Evolutionary conservation across 1,140 invertebrate genomes (phyloP).

Genomic region (Drosophila sechellia): DNA sequence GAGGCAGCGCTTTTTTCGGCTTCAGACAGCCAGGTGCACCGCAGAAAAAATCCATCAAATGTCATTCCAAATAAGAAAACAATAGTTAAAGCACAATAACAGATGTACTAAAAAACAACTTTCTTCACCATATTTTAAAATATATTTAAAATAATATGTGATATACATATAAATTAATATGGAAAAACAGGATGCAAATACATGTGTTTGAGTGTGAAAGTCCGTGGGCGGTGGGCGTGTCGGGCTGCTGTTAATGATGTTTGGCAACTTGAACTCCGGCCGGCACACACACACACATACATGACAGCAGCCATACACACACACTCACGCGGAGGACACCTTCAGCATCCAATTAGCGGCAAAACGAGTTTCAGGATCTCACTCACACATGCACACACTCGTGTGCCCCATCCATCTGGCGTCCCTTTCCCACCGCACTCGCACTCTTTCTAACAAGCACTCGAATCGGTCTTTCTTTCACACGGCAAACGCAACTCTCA

Average conservation of each 20-base stretch:
- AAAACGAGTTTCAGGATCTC: slow-evolving; percentile 50
- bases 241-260: slow-evolving; percentile 55
- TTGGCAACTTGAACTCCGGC: slow-evolving; percentile 52
- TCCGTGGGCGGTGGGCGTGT: slow-evolving; percentile 5
- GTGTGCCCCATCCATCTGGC: slow-evolving; percentile 20
- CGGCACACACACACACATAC: slow-evolving; percentile 11
- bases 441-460: slow-evolving; percentile 53
- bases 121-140: too few relatives aligned
- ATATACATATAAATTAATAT: too few relatives aligned
- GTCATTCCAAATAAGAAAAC: background rate
- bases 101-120: too few relatives aligned
- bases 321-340: slow-evolving; percentile 29
- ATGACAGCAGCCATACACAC: background rate
- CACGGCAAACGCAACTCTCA: slow-evolving; percentile 50
- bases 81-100: background rate
- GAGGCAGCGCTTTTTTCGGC: slow-evolving; percentile 29
- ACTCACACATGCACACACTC: slow-evolving; percentile 20
- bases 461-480: slow-evolving; percentile 54
- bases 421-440: slow-evolving; percentile 21
- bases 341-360: slow-evolving; percentile 67
- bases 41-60: background rate
- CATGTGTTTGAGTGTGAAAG: slow-evolving; percentile 15
- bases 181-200: background rate
- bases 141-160: too few relatives aligned
- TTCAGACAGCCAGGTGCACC: slow-evolving; percentile 9